phyloP scores from a whole-genome alignment of 2,113 vertebrate species.

The Hippocampus barbouri region DNA sequence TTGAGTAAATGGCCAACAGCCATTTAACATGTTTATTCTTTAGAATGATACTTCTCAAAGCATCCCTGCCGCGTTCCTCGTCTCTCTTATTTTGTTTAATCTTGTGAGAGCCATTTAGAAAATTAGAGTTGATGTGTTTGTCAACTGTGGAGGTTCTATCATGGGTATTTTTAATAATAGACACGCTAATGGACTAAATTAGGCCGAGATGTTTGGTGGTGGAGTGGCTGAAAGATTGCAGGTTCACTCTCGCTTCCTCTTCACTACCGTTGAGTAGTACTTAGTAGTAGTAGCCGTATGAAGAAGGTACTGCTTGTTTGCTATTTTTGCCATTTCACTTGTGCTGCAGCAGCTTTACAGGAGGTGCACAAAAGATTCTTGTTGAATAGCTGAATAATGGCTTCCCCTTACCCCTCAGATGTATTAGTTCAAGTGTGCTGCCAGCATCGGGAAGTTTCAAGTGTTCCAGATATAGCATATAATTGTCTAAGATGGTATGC shows the following conservation, averaged over 20 bases:
- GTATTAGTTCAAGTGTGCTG: background rate
- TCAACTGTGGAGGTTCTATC: constrained; percentile 3
- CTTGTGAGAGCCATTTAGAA: background rate
- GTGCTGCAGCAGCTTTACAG: background rate
- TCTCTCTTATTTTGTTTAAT: constrained; percentile 5
- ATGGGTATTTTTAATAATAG: constrained; percentile 6
- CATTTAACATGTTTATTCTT: background rate
- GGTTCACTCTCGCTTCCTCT: background rate
- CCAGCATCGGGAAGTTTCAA: background rate
- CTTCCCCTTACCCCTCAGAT: background rate
- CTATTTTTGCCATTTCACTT: background rate
- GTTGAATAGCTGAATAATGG: background rate
- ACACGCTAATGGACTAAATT: constrained; percentile 8
- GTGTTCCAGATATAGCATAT: background rate
- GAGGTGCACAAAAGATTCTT: background rate
- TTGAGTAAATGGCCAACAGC: background rate
- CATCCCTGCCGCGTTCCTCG: background rate
- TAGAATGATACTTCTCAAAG: background rate
- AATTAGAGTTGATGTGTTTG: constrained; percentile 6
- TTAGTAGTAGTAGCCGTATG: background rate
- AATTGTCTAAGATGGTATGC: background rate
- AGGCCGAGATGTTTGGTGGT: background rate
- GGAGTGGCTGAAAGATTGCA: constrained; percentile 1
- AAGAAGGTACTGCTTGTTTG: background rate
- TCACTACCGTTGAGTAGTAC: background rate